Evolutionary conservation across 2,888 invertebrate species (phyloP).

Genomic region (Dryocosmus kuriphilus): DNA sequence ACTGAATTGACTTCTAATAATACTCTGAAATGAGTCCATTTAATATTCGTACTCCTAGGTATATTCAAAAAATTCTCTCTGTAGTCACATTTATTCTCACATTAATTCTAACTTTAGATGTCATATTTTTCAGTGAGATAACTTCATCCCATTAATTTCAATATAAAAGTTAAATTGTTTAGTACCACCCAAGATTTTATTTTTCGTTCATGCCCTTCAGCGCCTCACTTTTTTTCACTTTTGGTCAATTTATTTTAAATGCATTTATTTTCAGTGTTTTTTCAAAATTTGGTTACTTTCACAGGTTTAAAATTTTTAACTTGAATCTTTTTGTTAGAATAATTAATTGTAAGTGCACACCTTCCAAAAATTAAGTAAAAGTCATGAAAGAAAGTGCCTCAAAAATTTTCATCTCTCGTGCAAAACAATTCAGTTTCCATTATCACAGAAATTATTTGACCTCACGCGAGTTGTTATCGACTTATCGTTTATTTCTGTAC

Average conservation of each 20-base stretch:
- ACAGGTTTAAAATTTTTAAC: too few species aligned
- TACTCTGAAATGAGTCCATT: not conserved
- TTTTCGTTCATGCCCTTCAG: too few species aligned
- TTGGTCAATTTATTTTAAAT: too few species aligned
- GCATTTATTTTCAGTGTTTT: too few species aligned
- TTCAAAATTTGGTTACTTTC: too few species aligned
- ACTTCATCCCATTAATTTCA: not conserved
- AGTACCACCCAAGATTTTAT: not conserved
- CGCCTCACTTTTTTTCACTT: too few species aligned
- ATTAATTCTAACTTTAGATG: not conserved
- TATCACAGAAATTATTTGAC: constrained; percentile 17
- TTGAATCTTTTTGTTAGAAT: too few species aligned
- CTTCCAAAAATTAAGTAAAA: not conserved
- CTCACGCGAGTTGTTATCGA: constrained; percentile 32
- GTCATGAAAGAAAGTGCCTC: not conserved
- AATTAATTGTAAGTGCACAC: too few species aligned
- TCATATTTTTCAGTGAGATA: not conserved
- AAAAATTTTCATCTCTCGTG: not conserved
- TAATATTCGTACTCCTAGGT: not conserved
- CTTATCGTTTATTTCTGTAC: constrained; percentile 30
- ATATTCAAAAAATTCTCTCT: not conserved
- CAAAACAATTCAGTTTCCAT: not conserved
- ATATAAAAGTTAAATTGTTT: not conserved
- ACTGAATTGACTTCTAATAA: not conserved
- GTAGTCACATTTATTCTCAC: not conserved